Conservation (phyloP, 2,113 vertebrate genomes). For the Xerus inauris region DNA sequence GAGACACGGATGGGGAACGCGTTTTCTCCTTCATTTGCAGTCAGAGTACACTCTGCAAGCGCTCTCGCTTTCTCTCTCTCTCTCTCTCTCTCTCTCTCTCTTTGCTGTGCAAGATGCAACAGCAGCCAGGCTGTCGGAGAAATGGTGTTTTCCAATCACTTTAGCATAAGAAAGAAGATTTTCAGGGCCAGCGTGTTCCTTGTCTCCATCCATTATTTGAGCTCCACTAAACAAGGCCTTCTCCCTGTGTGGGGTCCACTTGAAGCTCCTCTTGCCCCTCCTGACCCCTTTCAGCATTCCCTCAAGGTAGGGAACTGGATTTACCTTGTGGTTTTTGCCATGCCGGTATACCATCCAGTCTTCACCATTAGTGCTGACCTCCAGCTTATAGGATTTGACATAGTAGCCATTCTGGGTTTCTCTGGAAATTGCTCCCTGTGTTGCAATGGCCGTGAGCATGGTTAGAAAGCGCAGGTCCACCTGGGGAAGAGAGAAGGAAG, state of each 20-base stretch:
- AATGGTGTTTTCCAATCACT: slow-evolving; percentile 73
- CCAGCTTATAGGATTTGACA: slow-evolving; percentile 96
- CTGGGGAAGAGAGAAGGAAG: slow-evolving; percentile 81
- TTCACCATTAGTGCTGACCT: slow-evolving; percentile 98
- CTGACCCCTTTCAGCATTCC: neutral
- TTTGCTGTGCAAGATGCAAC: slow-evolving; percentile 61
- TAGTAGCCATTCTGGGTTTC: slow-evolving; percentile 96
- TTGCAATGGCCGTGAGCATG: slow-evolving; percentile 95
- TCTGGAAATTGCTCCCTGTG: slow-evolving; percentile 96
- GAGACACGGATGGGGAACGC: slow-evolving; percentile 76
- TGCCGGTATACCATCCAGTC: slow-evolving; percentile 99
- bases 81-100: neutral
- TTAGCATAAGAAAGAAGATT: slow-evolving; percentile 71
- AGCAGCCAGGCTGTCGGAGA: slow-evolving; percentile 82
- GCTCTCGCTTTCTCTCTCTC: fast-evolving
- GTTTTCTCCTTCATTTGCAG: slow-evolving; percentile 88
- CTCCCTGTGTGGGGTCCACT: neutral
- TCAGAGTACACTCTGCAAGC: slow-evolving; percentile 78
- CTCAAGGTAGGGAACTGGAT: neutral
- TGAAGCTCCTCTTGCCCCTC: neutral
- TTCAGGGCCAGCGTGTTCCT: slow-evolving; percentile 53
- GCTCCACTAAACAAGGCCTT: neutral
- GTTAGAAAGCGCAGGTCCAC: slow-evolving; percentile 97
- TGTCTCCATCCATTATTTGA: slow-evolving; percentile 22
- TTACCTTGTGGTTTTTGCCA: slow-evolving; percentile 98